Evolutionary conservation across 2,113 vertebrate genomes (phyloP).

Genomic region (Nothobranchius kuhntae): DNA sequence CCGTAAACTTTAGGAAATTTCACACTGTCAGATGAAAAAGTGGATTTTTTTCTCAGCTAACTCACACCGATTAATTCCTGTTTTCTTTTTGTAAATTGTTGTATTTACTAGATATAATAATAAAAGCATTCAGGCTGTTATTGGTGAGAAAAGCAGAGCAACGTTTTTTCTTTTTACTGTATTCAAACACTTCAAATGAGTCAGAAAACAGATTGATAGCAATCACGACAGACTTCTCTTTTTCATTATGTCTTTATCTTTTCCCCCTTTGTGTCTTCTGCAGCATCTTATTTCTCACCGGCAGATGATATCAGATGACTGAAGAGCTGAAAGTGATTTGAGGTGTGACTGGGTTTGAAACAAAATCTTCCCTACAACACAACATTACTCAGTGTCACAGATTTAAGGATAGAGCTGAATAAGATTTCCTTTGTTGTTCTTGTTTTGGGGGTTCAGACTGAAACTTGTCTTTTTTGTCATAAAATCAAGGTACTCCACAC

Average conservation of each 20-base stretch:
- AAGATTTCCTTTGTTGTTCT: background rate
- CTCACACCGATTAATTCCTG: too few relatives aligned
- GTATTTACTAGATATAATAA: too few relatives aligned
- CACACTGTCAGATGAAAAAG: too few relatives aligned
- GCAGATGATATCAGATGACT: slow-evolving; percentile 29
- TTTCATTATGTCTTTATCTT: slow-evolving; percentile 24
- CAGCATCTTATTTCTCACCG: slow-evolving; percentile 31
- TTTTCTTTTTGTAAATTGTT: too few relatives aligned
- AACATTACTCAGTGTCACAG: slow-evolving; percentile 9
- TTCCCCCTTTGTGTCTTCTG: slow-evolving; percentile 20
- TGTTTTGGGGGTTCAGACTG: slow-evolving; percentile 5
- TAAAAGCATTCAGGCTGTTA: background rate
- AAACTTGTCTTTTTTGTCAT: background rate
- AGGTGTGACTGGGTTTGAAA: slow-evolving; percentile 44
- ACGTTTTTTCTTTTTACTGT: background rate
- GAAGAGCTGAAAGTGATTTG: slow-evolving; percentile 39
- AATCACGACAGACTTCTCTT: slow-evolving; percentile 4
- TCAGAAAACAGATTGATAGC: slow-evolving; percentile 11
- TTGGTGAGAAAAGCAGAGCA: background rate
- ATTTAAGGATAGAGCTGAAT: background rate
- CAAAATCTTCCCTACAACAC: slow-evolving; percentile 1
- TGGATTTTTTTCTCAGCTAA: too few relatives aligned
- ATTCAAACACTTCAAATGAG: background rate
- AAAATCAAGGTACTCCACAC: slow-evolving; percentile 2
- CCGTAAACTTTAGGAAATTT: too few relatives aligned